Conservation (phyloP, 1,140 invertebrate species). For the Lucilia cuprina region DNA sequence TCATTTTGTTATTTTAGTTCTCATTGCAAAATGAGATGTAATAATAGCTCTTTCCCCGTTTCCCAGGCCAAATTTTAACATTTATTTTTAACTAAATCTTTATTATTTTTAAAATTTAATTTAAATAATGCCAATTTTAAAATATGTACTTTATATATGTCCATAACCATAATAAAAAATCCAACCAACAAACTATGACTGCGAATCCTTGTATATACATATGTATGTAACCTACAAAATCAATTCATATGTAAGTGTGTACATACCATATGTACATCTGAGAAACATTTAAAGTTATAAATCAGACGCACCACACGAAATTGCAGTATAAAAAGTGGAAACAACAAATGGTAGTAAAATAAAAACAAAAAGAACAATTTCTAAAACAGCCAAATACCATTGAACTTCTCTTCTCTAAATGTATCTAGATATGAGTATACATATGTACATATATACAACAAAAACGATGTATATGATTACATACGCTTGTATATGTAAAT, state of each 20-base stretch:
- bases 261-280: not conserved
- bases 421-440: not conserved
- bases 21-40: no score
- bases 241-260: not conserved
- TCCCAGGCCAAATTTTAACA: no score
- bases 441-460: not conserved
- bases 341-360: not conserved
- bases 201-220: not conserved
- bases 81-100: no score
- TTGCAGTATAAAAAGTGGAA: constrained; percentile 1
- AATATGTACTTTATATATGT: no score
- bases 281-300: not conserved
- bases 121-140: no score
- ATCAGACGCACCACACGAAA: constrained; percentile 1
- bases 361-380: not conserved
- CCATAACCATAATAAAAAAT: no score
- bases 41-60: no score
- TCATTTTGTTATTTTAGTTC: no score
- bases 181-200: no score
- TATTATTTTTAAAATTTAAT: no score
- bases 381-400: not conserved
- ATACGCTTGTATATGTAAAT: no score
- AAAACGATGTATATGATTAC: no score
- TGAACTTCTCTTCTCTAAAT: not conserved
- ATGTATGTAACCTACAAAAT: not conserved